These are phyloP conservation scores for Chrysopa pallens DNA, from an alignment of 1,140 invertebrate species.

Conservation along the genomic window DNA sequence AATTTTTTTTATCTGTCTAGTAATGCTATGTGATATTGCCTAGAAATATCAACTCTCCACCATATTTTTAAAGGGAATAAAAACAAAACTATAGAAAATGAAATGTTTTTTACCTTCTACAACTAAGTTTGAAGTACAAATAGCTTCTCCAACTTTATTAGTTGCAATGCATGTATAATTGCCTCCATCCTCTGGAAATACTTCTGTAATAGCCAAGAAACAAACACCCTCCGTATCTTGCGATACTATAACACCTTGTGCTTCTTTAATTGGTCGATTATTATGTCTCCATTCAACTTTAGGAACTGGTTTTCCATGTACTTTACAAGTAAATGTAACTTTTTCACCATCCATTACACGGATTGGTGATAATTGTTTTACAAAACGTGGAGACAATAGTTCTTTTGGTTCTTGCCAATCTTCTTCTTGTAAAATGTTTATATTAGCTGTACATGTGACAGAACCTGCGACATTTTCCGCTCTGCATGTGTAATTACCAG, in stretches of 20 bases:
- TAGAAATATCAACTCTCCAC: too few species aligned
- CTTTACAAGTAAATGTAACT: constrained; percentile 56
- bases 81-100: too few species aligned
- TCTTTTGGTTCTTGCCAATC: constrained; percentile 38
- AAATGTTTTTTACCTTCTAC: constrained; percentile 66
- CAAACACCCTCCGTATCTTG: constrained; percentile 64
- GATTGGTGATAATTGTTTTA: constrained; percentile 45
- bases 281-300: constrained; percentile 70
- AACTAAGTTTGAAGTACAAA: constrained; percentile 57
- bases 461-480: constrained; percentile 78
- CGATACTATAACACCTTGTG: constrained; percentile 56
- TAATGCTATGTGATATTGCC: too few species aligned
- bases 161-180: constrained; percentile 67
- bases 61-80: too few species aligned
- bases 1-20: too few species aligned
- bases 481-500: constrained; percentile 68
- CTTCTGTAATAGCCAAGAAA: constrained; percentile 72
- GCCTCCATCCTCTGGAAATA: constrained; percentile 86
- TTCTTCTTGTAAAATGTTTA: constrained; percentile 44
- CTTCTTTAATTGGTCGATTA: constrained; percentile 47
- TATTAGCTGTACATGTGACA: constrained; percentile 60
- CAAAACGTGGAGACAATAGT: constrained; percentile 55
- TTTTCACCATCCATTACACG: constrained; percentile 88
- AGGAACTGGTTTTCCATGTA: constrained; percentile 64
- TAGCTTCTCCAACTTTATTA: constrained; percentile 70